Base-by-base conservation (phyloP, 2,888 invertebrate species). In the Chirona hameri region DNA sequence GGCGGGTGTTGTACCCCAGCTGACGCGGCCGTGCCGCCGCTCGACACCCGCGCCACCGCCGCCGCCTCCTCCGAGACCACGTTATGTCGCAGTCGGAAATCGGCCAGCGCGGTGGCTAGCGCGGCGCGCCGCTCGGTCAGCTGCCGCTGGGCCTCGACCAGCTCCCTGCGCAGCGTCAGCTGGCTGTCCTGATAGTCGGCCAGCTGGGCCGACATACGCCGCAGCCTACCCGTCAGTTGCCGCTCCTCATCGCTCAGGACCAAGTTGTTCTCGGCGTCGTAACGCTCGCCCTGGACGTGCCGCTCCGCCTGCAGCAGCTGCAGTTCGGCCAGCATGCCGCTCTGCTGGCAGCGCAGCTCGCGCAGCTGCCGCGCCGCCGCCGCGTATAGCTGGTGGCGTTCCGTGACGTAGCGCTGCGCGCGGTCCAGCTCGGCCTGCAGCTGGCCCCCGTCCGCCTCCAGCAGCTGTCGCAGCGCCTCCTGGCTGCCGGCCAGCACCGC, bases 401-500 rank as follows among this genome's bases (percentile, higher is more conserved):
- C 39, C 2, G 46, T 21, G 46, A 76, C 18, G 39, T 24, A 7
- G 46, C 46, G 24, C 76, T 76, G 76, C 24, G 21, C 18, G 39
- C 24, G 24, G 39, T 76, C 76, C 76, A 76, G 39, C 21, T 46
- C 76, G 9, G 76, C 27, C 76, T 76, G 76, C 46, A 76, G 39
- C 76, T 46, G 76, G 24, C 24, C 76, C 24, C 46, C 46, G 76
- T 76, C 46, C 29, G 15, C 39, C 31, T 29, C n/a, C 39, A 46
- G 76, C 76, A 76, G 76, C 76, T 46, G 76, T 24, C 76, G 76
- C 46, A 76, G 76, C 76, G 76, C 76, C 46, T 76, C 76, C 76
- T 76, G 76, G 24, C 76, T 76, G 76, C 46, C n/a, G 46, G 24
- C 76, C 10, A 46, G 21, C 31, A 1, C 46, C 46, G 76, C 24